These are phyloP conservation scores for Anarrhichthys ocellatus DNA, from an alignment of 2,113 vertebrate genomes.

Conservation along the genomic window DNA sequence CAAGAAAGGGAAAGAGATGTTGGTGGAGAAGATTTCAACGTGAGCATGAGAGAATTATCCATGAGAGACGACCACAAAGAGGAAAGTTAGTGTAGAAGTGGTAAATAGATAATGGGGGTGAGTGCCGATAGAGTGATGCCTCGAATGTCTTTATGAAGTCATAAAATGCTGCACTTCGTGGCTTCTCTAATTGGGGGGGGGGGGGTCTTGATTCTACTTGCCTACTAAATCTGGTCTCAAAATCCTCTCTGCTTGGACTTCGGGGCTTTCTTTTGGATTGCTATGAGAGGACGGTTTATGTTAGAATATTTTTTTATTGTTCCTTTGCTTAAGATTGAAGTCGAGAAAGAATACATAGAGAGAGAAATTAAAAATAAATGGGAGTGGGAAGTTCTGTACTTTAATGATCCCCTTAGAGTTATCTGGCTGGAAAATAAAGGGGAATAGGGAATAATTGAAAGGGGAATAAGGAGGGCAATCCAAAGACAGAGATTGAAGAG, in stretches of 20 bases:
- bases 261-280: conserved; percentile 25
- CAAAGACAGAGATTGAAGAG: conserved; percentile 10
- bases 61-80: conserved; percentile 25
- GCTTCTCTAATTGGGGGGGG: conserved; percentile 66
- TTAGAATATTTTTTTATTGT: conserved; percentile 19
- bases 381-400: background rate
- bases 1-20: background rate
- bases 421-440: conserved; percentile 15
- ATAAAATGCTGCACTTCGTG: conserved; percentile 74
- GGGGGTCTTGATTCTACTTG: conserved; percentile 51
- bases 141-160: conserved; percentile 75
- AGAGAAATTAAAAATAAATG: background rate
- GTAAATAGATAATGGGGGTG: conserved; percentile 12
- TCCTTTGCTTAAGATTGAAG: conserved; percentile 14
- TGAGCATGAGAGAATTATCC: conserved; percentile 26
- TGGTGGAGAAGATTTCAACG: conserved; percentile 29
- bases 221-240: conserved; percentile 61
- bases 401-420: conserved; percentile 26
- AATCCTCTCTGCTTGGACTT: conserved; percentile 51
- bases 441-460: conserved; percentile 1
- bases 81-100: conserved; percentile 27
- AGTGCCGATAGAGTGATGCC: conserved; percentile 40
- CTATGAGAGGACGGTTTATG: conserved; percentile 8
- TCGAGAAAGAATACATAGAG: background rate
- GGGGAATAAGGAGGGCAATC: background rate